Conservation (phyloP, 1,140 invertebrate genomes). For the Drosophila aff. region DNA sequence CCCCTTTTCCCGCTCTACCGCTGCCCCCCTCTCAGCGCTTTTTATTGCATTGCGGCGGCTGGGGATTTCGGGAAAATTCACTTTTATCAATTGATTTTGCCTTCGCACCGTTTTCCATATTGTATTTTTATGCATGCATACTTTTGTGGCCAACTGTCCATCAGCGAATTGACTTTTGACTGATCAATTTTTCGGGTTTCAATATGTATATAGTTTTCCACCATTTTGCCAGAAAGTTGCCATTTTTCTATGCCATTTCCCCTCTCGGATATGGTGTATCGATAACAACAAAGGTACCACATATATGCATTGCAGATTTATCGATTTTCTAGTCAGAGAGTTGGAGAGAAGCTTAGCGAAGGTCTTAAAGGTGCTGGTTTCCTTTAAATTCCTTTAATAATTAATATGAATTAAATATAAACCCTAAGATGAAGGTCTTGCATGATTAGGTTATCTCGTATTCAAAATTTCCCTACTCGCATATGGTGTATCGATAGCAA, state of each 20-base stretch:
- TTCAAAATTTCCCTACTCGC: too few relatives aligned
- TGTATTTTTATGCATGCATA: slow-evolving; percentile 28
- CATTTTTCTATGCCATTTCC: background rate
- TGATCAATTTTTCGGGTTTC: slow-evolving; percentile 24
- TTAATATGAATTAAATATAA: too few relatives aligned
- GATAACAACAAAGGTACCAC: background rate
- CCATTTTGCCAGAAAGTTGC: background rate
- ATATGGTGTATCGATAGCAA: too few relatives aligned
- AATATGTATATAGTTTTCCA: background rate
- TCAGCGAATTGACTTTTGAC: slow-evolving; percentile 45
- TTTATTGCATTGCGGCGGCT: slow-evolving; percentile 33
- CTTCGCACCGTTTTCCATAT: slow-evolving; percentile 25
- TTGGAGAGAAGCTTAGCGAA: background rate
- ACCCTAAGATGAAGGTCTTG: too few relatives aligned
- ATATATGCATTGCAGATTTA: background rate
- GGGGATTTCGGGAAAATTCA: slow-evolving; percentile 45
- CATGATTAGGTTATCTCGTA: too few relatives aligned
- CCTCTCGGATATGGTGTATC: background rate
- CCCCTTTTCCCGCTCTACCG: too few relatives aligned
- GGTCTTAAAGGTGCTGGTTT: background rate
- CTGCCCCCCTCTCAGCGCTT: background rate
- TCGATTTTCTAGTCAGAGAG: background rate
- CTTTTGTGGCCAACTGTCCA: slow-evolving; percentile 32
- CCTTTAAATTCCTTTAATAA: too few relatives aligned
- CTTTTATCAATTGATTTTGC: slow-evolving; percentile 38